Evolutionary conservation across 2,888 invertebrate species (phyloP).

Genomic region (Rhagophthalmus giganteus): DNA sequence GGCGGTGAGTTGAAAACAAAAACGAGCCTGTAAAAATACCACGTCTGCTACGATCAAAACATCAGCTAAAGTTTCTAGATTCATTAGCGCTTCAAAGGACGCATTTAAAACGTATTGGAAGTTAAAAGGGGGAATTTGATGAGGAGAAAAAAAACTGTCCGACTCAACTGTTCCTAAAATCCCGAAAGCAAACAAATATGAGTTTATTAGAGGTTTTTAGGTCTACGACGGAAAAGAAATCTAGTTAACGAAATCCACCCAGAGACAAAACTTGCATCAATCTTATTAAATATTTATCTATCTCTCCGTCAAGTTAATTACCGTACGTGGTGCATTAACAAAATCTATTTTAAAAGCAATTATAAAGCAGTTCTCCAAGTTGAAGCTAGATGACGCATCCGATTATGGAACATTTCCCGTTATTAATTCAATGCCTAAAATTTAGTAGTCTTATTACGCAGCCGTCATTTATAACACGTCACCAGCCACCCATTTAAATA

Average conservation of each 20-base stretch:
- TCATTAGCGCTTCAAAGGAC: conserved; percentile 26
- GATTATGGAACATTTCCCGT: background rate
- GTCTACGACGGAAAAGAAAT: conserved; percentile 15
- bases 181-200: conserved; percentile 18
- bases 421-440: background rate
- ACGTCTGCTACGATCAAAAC: conserved; percentile 18
- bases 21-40: conserved; percentile 16
- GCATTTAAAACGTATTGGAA: conserved; percentile 19
- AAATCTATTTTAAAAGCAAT: background rate
- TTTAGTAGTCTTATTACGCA: background rate
- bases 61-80: conserved; percentile 19
- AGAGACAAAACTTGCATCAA: conserved; percentile 4
- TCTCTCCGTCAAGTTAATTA: too few relatives aligned
- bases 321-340: background rate
- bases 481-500: background rate
- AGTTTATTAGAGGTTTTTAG: conserved; percentile 20
- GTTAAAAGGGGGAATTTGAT: conserved; percentile 9
- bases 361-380: too few relatives aligned
- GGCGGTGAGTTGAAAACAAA: conserved; percentile 12
- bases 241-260: conserved; percentile 12
- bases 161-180: conserved; percentile 13
- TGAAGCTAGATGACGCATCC: background rate
- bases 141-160: conserved; percentile 9
- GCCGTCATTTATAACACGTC: background rate
- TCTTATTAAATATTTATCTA: conserved; percentile 1